Evolutionary conservation across 2,113 vertebrate species (phyloP).

Genomic region (Cynopterus brachyotis): DNA sequence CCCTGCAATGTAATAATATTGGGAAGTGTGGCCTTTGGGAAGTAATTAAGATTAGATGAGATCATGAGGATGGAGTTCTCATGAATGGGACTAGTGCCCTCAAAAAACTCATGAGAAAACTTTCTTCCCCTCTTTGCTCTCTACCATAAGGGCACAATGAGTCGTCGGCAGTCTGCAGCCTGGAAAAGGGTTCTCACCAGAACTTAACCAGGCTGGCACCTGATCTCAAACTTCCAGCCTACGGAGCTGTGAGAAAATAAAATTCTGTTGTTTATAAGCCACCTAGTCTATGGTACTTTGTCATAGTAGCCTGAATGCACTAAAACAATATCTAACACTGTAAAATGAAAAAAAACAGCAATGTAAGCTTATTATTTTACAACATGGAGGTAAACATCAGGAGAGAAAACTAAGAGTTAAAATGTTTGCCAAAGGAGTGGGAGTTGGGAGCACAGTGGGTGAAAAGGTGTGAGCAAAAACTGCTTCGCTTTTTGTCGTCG

Average conservation of each 20-base stretch:
- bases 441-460: neutral
- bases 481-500: neutral
- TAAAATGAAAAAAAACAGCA: neutral
- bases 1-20: neutral
- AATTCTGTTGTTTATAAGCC: neutral
- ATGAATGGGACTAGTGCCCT: neutral
- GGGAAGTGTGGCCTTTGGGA: neutral
- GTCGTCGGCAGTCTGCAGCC: neutral
- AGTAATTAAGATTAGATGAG: neutral
- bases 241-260: neutral
- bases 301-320: neutral
- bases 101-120: neutral
- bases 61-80: neutral
- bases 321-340: neutral
- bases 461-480: neutral
- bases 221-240: neutral
- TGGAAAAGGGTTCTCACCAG: neutral
- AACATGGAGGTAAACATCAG: neutral
- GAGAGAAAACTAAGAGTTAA: neutral
- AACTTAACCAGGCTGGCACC: neutral
- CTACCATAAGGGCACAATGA: neutral
- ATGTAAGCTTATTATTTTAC: neutral
- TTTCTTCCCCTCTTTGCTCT: neutral
- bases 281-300: neutral
- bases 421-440: neutral